These are phyloP conservation scores for Apomyelois bistriatella DNA, from an alignment of 2,888 invertebrate genomes.

Conservation along the genomic window DNA sequence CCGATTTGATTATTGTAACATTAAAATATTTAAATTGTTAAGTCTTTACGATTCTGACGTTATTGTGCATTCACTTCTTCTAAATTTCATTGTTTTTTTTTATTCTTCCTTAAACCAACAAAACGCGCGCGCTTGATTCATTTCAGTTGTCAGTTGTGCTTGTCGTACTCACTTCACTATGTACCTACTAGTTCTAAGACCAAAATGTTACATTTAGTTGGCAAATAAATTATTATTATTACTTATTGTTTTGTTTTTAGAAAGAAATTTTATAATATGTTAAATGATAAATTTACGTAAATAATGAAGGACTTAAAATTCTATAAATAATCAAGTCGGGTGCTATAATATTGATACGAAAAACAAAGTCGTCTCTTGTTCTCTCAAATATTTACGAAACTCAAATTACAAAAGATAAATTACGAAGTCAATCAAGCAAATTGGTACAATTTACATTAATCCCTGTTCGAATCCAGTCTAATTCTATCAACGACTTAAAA, in stretches of 20 bases:
- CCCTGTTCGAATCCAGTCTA: constrained; percentile 10
- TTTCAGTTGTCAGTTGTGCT: too few relatives aligned
- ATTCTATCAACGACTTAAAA: constrained; percentile 20
- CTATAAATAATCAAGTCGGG: constrained; percentile 19
- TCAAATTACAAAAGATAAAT: constrained; percentile 23
- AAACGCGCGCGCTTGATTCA: too few relatives aligned
- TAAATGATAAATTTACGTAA: background rate
- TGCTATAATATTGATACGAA: constrained; percentile 23
- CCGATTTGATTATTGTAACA: background rate
- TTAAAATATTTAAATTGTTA: background rate
- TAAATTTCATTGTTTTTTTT: too few relatives aligned
- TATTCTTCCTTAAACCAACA: too few relatives aligned
- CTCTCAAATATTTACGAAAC: constrained; percentile 1
- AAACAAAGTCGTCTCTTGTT: constrained; percentile 14
- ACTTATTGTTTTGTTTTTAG: background rate
- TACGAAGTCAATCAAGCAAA: constrained; percentile 32
- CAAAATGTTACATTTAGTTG: too few relatives aligned
- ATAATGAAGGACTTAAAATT: constrained; percentile 17
- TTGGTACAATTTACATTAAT: constrained; percentile 33
- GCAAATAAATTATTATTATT: too few relatives aligned
- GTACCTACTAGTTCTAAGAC: too few relatives aligned
- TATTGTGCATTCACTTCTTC: too few relatives aligned
- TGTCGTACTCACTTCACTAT: too few relatives aligned
- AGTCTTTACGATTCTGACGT: background rate
- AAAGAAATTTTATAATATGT: background rate